Percentiles rank a stretch among this genome's conserved stretches.
These are phyloP conservation scores for Lepus townsendii DNA, from an alignment of 2,797 vertebrate species.

Conservation along the genomic window DNA sequence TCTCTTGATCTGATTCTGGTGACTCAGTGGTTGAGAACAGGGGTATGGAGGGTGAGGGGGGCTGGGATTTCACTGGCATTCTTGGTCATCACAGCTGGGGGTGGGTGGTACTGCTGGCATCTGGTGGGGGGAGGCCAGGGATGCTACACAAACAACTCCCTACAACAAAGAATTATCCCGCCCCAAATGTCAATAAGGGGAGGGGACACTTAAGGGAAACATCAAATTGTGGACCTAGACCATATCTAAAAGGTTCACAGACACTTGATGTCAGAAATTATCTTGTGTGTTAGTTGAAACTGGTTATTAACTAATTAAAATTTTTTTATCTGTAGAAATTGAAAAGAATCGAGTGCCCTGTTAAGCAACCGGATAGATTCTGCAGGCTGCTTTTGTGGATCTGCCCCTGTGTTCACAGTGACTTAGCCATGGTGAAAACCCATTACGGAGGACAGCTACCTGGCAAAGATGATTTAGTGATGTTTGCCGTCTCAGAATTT, in stretches of 20 bases:
- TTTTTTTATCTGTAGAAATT: slow-evolving; percentile 9
- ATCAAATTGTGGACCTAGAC: background rate
- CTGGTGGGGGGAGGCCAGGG: background rate
- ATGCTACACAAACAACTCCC: background rate
- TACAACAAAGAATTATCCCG: background rate
- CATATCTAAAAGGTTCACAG: background rate
- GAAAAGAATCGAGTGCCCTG: background rate
- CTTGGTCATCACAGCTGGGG: background rate
- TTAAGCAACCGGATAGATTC: background rate
- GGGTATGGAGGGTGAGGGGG: background rate
- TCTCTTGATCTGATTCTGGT: background rate
- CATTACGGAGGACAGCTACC: slow-evolving; percentile 88
- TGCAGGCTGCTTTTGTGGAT: background rate
- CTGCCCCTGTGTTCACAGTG: background rate
- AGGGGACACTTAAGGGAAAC: background rate
- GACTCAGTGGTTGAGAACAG: background rate
- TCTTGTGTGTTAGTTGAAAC: background rate
- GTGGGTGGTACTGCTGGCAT: background rate
- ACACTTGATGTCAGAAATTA: background rate
- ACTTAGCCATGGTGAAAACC: slow-evolving; percentile 38
- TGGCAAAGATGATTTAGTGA: slow-evolving; percentile 99
- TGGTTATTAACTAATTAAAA: background rate
- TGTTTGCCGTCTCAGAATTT: slow-evolving; percentile 98
- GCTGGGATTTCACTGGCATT: background rate
- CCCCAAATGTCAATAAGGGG: background rate